Evolutionary conservation across 37 sponge, comb jelly and placozoan species (phyloP).

Genomic region (Cliona cf. orientalis): DNA sequence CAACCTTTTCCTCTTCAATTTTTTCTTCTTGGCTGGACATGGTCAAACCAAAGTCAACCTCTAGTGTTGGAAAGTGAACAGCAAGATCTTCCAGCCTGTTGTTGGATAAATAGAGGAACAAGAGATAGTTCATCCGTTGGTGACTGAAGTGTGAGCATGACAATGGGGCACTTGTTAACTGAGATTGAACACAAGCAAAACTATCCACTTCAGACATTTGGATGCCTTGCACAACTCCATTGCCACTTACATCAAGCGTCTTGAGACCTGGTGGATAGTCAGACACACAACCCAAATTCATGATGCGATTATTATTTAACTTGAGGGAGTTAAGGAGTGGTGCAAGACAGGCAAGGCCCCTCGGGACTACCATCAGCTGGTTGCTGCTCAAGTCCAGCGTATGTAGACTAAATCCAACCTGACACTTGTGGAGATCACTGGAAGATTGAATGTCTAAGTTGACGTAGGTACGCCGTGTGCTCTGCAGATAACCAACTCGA

Average conservation of each 20-base stretch:
- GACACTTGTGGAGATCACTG: neutral
- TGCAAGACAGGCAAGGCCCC: constrained; percentile 65
- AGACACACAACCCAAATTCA: constrained; percentile 16
- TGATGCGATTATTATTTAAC: constrained; percentile 40
- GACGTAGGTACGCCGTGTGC: constrained; percentile 18
- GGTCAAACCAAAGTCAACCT: neutral
- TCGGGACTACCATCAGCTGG: constrained; percentile 38
- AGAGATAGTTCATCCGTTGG: constrained; percentile 10
- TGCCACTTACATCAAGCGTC: constrained; percentile 35
- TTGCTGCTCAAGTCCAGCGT: constrained; percentile 59
- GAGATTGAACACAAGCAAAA: constrained; percentile 42
- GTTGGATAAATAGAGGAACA: constrained; percentile 31
- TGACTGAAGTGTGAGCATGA: constrained; percentile 43
- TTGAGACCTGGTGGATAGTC: constrained; percentile 50
- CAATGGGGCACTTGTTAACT: neutral
- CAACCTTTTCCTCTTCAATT: neutral
- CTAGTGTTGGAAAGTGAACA: neutral
- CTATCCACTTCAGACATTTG: neutral
- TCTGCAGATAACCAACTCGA: constrained; percentile 1
- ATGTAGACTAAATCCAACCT: constrained; percentile 20
- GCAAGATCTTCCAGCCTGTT: constrained; percentile 38
- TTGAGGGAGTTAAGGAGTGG: constrained; percentile 57
- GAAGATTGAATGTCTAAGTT: neutral
- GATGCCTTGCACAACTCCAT: constrained; percentile 2
- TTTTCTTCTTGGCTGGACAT: neutral